Base-by-base conservation (phyloP, 2,113 vertebrate species). In the Oryzias javanicus region DNA sequence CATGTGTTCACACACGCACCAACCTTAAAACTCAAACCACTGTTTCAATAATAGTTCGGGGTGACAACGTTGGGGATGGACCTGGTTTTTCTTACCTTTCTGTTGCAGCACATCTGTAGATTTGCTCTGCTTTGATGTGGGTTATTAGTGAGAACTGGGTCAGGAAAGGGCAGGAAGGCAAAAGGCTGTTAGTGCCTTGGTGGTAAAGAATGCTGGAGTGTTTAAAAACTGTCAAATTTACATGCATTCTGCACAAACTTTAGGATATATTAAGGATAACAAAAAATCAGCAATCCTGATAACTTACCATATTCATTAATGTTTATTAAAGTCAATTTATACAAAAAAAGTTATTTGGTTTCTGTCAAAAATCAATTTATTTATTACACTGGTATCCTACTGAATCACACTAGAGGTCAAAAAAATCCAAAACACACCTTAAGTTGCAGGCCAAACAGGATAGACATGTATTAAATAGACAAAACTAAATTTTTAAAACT, bases 131-230 rank as follows among this genome's bases (percentile, higher is more conserved):
- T 92, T 91, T 91, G 86, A 90, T 89, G 82, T 17, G 54, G 79
- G 80, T 90, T 89, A 91, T 92, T 90, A 90, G 78, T 54, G 49
- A 83, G 86, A 91, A 89, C 83, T 89, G 76, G 91, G 89, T 90
- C 90, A 90, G 74, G 59, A n/a, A 60, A 66, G 84, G 88, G 80
- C 83, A 89, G 81, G 84, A 81, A 85, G 90, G 84, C 77, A 84
- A 76, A 77, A 68, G 76, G 53, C 65, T 75, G 77, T 61, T 35
- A 35, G 78, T 62, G 77, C 63, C 69, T 83, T 76, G 76, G 75
- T 84, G 78, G 81, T 55, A 65, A 64, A 47, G 71, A 69, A 71
- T 45, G 56, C 53, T 35, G 44, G 54, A 49, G 20, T 10, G 48
- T 48, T 82, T 84, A 87, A 85, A 83, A 67, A 47, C 77, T 87